phyloP scores from a whole-genome alignment of 2,113 vertebrate species.

The Anhinga anhinga region DNA sequence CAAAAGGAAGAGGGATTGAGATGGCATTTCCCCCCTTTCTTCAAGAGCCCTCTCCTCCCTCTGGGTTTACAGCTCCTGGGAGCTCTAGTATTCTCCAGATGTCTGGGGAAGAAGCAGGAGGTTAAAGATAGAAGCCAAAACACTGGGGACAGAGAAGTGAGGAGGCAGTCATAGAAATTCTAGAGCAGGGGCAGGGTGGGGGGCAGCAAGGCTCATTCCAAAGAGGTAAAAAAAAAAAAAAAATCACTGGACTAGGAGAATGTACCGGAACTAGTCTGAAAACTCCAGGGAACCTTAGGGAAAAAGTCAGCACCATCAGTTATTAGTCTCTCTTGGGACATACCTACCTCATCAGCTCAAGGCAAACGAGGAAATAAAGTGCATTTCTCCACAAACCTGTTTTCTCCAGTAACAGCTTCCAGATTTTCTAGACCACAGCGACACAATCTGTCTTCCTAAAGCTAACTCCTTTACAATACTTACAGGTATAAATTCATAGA shows the following conservation, averaged over 20 bases:
- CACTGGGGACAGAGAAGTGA: not conserved
- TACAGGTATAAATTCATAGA: not conserved
- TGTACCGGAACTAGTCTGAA: not conserved
- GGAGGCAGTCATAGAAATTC: not conserved
- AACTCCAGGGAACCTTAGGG: not conserved
- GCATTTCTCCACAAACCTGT: not conserved
- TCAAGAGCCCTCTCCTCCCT: not conserved
- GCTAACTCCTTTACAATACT: not conserved
- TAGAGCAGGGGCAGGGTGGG: not conserved
- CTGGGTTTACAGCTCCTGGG: not conserved
- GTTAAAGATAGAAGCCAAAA: not conserved
- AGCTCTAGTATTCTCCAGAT: not conserved
- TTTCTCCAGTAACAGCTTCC: constrained; percentile 8
- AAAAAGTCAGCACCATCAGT: not conserved
- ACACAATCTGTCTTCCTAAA: constrained; percentile 3
- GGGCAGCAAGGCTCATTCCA: not conserved
- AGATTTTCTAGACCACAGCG: not conserved
- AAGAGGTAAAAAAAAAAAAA: not conserved
- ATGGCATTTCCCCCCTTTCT: not conserved
- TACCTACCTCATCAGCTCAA: not conserved
- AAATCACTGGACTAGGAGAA: not conserved
- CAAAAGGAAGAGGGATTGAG: not conserved
- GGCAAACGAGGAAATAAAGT: not conserved
- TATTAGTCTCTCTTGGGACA: not conserved
- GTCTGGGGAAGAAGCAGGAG: not conserved